Evolutionary conservation across 2,113 vertebrate genomes (phyloP), one percentile per base, ranked within the genome.

Genomic region (Aphyosemion australe): DNA sequence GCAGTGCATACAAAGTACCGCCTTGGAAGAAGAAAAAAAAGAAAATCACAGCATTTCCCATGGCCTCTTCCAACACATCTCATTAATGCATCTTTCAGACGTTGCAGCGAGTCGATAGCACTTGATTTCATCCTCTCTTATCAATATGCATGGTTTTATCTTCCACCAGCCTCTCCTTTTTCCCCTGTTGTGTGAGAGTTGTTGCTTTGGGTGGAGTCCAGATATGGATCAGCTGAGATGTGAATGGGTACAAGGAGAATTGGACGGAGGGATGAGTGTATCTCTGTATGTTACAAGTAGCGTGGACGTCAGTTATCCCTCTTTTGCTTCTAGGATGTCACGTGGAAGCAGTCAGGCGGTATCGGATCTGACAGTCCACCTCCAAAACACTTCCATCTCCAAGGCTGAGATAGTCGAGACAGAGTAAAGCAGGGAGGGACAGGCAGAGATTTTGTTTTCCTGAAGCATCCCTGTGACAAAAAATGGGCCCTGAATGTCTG

Each of bases 361-460:
- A 89, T 90, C 66, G 84, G 84, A 90, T 91, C 69, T 85, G 87
- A 91, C 88, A 89, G 65, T 83, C 67, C 85, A 83, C 84, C 79
- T 85, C 80, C 72, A 82, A 80, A 91, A 86, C 81, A 82, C 56
- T 80, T 85, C 74, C 84, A 69, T 70, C 75, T 75, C 78, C 78
- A 82, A 66, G 85, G 77, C 79, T 83, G 66, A 66, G 48, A 76
- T 70, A 72, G 56, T 67, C 48, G 26, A 77, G 70, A 79, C 53
- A 66, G 71, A 64, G 63, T 74, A 62, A 77, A 79, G 74, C 84
- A 72, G 61, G 53, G 71, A 61, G 58, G 19, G 7, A 73, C 48
- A 80, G 62, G 60, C 55, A 72, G 51, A 43, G 62, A 50, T 66
- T 74, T 72, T 37, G 37, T 74, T 72, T 39, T 56, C 18, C 52